Evolutionary conservation across 2,797 vertebrate species (phyloP), one percentile per base, ranked within the genome.

Genomic region (Melopsittacus undulatus): DNA sequence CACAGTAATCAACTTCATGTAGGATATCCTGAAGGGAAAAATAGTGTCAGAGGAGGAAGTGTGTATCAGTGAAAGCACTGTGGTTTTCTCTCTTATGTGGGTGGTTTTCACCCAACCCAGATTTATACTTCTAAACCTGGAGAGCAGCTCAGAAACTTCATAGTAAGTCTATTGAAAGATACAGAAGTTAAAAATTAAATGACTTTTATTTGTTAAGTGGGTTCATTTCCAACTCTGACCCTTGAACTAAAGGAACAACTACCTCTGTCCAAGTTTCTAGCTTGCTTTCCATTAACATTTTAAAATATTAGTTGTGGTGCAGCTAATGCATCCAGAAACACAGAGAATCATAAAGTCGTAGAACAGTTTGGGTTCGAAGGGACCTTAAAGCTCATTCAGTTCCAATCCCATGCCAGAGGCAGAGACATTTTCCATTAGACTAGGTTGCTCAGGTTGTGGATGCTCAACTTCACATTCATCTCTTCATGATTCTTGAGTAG

Each of bases 21-120:
- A 3, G 15, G 7, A 7, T 3, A 0, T 27, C 23, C 56, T 32
- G 14, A 52, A 75, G 46, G 63, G 22, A 69, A 10, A 21, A 43
- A 36, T 16, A 27, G 2, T 32, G 40, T 29, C 57, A 5, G 32
- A 36, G 36, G 36, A 36, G 36, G 36, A 36, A 36, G 9, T 16
- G 4, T 3, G 0, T 20, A 4, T 15, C 22, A 1, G 0, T 49
- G 46, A 27, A 52, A 38, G 11, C 0, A 0, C 40, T 36, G 32
- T 22, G 16, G 6, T 46, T 73, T 64, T 56, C 20, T 54, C 34
- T 90, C 40, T 62, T 73, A 0, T 27, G 30, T 11, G 45, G 6
- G 23, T 69, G 34, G 10, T 52, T 91, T 45, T 92, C 62, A 24
- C 29, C 34, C 13, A 29, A 1, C 30, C 66, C 40, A 51, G 20